phyloP scores from a whole-genome alignment of 1,140 invertebrate genomes.

The Leptopilina boulardi region DNA sequence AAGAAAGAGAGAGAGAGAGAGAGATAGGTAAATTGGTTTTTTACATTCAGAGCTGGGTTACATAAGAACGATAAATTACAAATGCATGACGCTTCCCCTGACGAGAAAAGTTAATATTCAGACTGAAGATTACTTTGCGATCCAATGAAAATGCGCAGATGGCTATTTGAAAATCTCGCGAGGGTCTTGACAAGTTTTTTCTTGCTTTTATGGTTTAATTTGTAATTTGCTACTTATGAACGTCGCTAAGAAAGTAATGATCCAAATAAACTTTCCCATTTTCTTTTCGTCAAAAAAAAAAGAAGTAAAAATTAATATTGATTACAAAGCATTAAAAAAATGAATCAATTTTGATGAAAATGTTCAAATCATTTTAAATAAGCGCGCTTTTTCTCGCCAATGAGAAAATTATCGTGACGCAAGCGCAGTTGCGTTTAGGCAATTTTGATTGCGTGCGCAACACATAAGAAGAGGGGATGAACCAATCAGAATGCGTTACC shows the following conservation, averaged over 20 bases:
- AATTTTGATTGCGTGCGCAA: no score
- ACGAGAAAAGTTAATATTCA: slow-evolving; percentile 33
- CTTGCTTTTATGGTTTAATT: slow-evolving; percentile 22
- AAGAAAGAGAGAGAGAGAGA: no score
- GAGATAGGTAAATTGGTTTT: slow-evolving; percentile 33
- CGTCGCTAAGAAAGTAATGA: slow-evolving; percentile 10
- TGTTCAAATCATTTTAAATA: no score
- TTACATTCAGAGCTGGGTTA: slow-evolving; percentile 23
- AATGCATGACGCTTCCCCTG: slow-evolving; percentile 27
- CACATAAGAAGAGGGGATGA: no score
- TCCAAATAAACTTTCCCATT: background rate
- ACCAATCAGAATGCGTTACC: no score
- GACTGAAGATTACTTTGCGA: slow-evolving; percentile 30
- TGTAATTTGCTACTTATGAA: slow-evolving; percentile 15
- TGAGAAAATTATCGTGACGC: no score
- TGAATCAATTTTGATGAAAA: no score
- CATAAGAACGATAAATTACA: slow-evolving; percentile 25
- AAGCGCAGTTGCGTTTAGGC: no score
- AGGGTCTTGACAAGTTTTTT: slow-evolving; percentile 16
- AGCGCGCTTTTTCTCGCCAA: no score
- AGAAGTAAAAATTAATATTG: background rate
- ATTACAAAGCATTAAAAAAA: no score
- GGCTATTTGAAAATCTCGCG: slow-evolving; percentile 13
- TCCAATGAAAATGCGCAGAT: slow-evolving; percentile 28
- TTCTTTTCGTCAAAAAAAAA: background rate